These are phyloP conservation scores for Tenthredo mesomela DNA, from an alignment of 2,888 invertebrate genomes.

Conservation along the genomic window DNA sequence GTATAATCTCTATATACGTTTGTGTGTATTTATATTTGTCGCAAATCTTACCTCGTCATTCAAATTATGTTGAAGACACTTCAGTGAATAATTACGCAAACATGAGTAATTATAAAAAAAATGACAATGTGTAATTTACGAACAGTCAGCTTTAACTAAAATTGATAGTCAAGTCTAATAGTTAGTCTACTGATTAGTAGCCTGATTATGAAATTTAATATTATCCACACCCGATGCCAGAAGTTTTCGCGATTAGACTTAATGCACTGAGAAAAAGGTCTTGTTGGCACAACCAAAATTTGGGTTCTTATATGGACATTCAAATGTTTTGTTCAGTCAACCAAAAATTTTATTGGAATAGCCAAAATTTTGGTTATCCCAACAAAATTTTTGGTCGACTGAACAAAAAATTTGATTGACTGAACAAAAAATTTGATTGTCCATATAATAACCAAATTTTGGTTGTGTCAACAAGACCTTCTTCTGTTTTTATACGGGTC, in stretches of 20 bases:
- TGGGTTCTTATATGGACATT: too few relatives aligned
- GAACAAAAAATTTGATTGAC: too few relatives aligned
- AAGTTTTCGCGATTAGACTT: not conserved
- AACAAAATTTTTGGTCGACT: too few relatives aligned
- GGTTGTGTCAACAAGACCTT: too few relatives aligned
- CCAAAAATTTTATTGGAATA: too few relatives aligned
- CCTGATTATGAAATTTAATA: not conserved
- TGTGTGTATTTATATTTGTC: not conserved
- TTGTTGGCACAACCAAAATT: too few relatives aligned
- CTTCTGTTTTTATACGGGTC: too few relatives aligned
- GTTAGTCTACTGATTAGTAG: not conserved
- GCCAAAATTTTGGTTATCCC: too few relatives aligned
- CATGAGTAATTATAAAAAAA: not conserved
- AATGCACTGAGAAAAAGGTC: too few relatives aligned
- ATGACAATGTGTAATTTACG: not conserved
- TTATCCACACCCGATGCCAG: not conserved
- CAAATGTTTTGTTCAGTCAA: too few relatives aligned
- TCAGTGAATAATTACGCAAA: not conserved
- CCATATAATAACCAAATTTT: too few relatives aligned
- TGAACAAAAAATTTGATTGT: too few relatives aligned
- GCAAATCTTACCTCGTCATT: not conserved
- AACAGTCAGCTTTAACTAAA: not conserved
- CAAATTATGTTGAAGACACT: not conserved
- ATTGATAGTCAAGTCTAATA: not conserved
- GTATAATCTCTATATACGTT: not conserved